These are phyloP conservation scores for Tryphoninae sp. DNA, from an alignment of 2,888 invertebrate genomes.

Conservation along the genomic window DNA sequence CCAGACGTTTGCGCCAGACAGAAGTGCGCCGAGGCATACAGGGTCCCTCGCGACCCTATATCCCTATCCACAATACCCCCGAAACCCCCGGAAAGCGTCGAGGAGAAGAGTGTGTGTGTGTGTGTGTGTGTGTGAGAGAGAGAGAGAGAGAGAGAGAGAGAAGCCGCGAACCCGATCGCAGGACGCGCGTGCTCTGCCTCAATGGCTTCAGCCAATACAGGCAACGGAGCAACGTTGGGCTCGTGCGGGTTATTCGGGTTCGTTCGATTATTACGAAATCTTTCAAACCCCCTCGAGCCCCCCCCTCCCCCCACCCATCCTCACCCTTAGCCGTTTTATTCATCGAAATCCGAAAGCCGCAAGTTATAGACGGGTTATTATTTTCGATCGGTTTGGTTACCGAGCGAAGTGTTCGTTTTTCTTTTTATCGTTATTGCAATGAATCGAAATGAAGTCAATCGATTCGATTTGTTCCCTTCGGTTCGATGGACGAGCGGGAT, in stretches of 20 bases:
- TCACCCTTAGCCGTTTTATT: slow-evolving; percentile 12
- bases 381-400: background rate
- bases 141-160: too few relatives aligned
- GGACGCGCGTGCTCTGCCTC: slow-evolving; percentile 49
- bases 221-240: slow-evolving; percentile 6
- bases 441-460: background rate
- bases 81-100: slow-evolving; percentile 50
- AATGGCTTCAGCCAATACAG: slow-evolving; percentile 46
- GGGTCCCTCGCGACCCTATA: slow-evolving; percentile 53
- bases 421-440: background rate
- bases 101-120: background rate
- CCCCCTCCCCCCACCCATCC: background rate
- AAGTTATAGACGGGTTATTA: slow-evolving; percentile 19
- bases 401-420: background rate
- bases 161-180: slow-evolving; percentile 31
- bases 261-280: slow-evolving; percentile 57
- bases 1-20: slow-evolving; percentile 66
- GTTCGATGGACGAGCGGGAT: slow-evolving; percentile 6
- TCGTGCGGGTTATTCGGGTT: slow-evolving; percentile 20
- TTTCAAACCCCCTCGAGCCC: slow-evolving; percentile 13
- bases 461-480: background rate
- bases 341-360: slow-evolving; percentile 19
- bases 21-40: slow-evolving; percentile 54
- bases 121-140: too few relatives aligned
- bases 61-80: slow-evolving; percentile 41